Conservation (phyloP, 2,888 invertebrate species). For the Cataglyphis altisquamis region DNA sequence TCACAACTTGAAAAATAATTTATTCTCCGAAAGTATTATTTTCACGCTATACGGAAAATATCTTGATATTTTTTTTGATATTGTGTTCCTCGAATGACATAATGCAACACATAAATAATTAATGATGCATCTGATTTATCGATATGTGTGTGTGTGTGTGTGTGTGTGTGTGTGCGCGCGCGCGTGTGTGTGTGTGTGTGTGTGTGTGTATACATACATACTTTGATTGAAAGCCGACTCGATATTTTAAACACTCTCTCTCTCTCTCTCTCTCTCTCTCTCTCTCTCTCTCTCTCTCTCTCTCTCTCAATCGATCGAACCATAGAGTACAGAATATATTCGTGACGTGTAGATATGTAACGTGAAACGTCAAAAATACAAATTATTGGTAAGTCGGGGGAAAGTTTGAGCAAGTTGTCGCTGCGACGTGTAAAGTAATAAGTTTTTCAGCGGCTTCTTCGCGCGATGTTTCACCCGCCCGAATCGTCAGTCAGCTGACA, state of each 20-base stretch:
- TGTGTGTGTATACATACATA: background rate
- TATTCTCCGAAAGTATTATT: background rate
- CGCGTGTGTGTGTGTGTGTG: too few species aligned
- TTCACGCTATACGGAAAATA: background rate
- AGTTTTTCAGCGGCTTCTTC: constrained; percentile 11
- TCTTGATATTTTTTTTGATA: background rate
- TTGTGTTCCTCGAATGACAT: background rate
- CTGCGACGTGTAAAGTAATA: background rate
- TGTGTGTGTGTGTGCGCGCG: too few species aligned
- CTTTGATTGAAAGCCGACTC: background rate
- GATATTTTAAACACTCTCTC: background rate
- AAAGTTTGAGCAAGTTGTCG: background rate
- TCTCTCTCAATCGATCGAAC: background rate
- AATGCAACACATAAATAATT: background rate
- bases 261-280: background rate
- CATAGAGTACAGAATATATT: background rate
- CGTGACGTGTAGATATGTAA: background rate
- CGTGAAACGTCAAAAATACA: background rate
- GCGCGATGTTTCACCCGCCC: constrained; percentile 18
- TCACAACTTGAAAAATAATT: background rate
- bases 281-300: background rate
- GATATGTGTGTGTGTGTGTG: background rate
- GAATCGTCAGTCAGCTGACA: constrained; percentile 35
- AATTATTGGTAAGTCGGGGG: background rate
- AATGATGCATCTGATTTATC: background rate